These are phyloP conservation scores for Pipistrellus kuhlii DNA, from an alignment of 2,797 vertebrate genomes.

Conservation along the genomic window DNA sequence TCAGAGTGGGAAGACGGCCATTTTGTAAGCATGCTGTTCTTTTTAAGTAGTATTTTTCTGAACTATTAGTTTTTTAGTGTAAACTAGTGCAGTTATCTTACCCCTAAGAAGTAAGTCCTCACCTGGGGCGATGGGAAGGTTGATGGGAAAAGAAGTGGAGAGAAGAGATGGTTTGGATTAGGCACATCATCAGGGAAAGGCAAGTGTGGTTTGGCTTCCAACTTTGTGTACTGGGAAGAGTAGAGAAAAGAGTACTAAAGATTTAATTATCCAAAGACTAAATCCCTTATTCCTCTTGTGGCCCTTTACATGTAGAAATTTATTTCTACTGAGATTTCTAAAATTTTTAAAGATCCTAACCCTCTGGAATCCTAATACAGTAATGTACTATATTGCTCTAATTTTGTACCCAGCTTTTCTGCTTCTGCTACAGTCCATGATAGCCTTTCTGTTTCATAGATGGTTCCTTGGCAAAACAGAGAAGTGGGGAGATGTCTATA, in stretches of 20 bases:
- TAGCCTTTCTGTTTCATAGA: background rate
- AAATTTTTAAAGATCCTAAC: background rate
- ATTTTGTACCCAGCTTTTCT: background rate
- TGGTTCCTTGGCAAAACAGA: background rate
- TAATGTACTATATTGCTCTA: background rate
- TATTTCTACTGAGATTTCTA: slow-evolving; percentile 18
- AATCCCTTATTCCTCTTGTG: background rate
- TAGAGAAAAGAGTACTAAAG: background rate
- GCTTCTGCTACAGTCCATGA: background rate
- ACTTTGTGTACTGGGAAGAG: background rate
- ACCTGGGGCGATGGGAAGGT: background rate
- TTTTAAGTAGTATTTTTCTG: slow-evolving; percentile 10
- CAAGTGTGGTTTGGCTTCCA: background rate
- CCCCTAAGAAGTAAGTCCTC: background rate
- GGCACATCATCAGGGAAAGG: background rate
- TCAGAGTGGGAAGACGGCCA: background rate
- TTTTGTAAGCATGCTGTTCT: background rate
- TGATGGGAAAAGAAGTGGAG: background rate
- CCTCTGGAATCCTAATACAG: background rate
- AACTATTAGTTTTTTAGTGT: background rate
- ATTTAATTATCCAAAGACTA: background rate
- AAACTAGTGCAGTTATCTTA: background rate
- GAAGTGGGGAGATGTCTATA: background rate
- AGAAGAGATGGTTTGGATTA: background rate
- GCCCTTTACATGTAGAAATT: background rate